Conservation (phyloP, 2,888 invertebrate species). For the Harmothoe impar region DNA sequence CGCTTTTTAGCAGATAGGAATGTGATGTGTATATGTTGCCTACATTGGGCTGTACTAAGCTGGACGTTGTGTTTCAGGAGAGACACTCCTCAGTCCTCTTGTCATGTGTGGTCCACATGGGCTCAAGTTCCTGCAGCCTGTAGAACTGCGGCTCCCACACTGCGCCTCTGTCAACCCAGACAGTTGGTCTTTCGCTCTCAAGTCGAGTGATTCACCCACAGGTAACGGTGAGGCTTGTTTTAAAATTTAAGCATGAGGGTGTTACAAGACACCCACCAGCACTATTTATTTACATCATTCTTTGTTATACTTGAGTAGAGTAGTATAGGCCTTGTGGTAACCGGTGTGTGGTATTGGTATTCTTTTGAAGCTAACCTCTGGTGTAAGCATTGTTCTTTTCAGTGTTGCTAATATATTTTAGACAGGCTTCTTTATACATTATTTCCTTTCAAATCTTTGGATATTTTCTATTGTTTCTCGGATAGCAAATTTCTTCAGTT, state of each 20-base stretch:
- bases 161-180: conserved; percentile 84
- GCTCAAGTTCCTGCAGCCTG: conserved; percentile 93
- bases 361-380: too few species aligned
- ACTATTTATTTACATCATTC: neutral
- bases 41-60: too few species aligned
- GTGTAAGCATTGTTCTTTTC: too few species aligned
- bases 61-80: conserved; percentile 87
- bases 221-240: conserved; percentile 71
- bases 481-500: too few species aligned
- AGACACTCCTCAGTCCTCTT: conserved; percentile 95
- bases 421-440: too few species aligned
- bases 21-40: too few species aligned
- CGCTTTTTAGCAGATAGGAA: too few species aligned
- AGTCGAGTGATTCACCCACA: conserved; percentile 81
- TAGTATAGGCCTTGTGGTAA: neutral
- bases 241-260: conserved; percentile 47
- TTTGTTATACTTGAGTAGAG: neutral
- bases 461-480: too few species aligned
- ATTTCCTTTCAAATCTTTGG: too few species aligned
- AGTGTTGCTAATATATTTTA: too few species aligned
- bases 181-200: conserved; percentile 85
- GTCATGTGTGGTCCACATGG: conserved; percentile 98
- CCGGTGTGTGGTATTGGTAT: too few species aligned
- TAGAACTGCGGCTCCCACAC: conserved; percentile 94
- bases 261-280: neutral